A percentile compares a stretch with the other conserved stretches of the same genome.
These are phyloP conservation scores for Carposina sasakii DNA, from an alignment of 1,140 invertebrate species.

Conservation along the genomic window DNA sequence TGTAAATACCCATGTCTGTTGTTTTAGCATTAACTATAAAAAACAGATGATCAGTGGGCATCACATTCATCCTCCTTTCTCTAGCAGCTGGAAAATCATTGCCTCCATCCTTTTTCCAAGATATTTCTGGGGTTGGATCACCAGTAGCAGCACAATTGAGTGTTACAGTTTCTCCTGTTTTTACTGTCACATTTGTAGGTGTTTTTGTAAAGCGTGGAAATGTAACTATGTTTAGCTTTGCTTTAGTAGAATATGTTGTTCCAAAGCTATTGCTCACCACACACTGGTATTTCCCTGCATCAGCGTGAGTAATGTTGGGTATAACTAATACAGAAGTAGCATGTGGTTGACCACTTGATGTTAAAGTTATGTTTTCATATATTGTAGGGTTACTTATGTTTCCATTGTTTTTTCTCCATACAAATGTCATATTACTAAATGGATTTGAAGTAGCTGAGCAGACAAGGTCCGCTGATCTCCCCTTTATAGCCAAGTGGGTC, in stretches of 20 bases:
- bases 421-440: constrained; percentile 79
- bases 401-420: constrained; percentile 92
- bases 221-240: constrained; percentile 88
- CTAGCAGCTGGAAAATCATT: constrained; percentile 95
- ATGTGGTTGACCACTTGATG: constrained; percentile 70
- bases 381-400: constrained; percentile 75
- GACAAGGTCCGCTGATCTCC: constrained; percentile 84
- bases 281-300: constrained; percentile 94
- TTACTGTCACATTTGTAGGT: constrained; percentile 88
- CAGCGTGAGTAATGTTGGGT: constrained; percentile 79
- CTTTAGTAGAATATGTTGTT: constrained; percentile 89
- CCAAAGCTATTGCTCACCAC: constrained; percentile 92
- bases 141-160: constrained; percentile 94
- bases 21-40: constrained; percentile 93
- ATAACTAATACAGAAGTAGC: constrained; percentile 82
- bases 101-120: constrained; percentile 95
- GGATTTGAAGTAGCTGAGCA: constrained; percentile 82
- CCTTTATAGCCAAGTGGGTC: constrained; percentile 87
- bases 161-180: constrained; percentile 88
- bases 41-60: constrained; percentile 92
- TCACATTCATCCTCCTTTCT: constrained; percentile 93
- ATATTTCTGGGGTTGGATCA: constrained; percentile 89
- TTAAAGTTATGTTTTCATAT: constrained; percentile 57
- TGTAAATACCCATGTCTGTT: constrained; percentile 92
- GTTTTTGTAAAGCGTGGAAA: constrained; percentile 90